phyloP scores from a whole-genome alignment of 2,113 vertebrate genomes.

The Psittacula cyanocephala region DNA sequence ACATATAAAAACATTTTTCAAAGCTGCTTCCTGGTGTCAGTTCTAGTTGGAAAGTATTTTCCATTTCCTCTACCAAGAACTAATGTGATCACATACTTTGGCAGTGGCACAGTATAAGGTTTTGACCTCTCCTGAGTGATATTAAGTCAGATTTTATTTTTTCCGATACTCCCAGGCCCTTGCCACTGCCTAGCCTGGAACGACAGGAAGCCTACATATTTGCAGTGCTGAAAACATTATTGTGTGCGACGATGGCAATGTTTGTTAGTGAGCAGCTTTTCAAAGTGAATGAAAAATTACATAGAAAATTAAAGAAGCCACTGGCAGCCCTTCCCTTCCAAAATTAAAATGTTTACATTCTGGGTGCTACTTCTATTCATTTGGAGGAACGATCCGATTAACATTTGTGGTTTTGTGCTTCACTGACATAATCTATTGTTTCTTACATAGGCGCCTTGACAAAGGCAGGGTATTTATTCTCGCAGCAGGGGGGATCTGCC shows the following conservation, averaged over 20 bases:
- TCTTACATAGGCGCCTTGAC: slow-evolving; percentile 9
- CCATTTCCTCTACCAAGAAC: neutral
- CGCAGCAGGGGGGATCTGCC: neutral
- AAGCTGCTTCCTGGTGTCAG: slow-evolving; percentile 29
- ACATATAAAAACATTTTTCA: neutral
- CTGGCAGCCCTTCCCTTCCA: neutral
- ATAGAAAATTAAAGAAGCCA: neutral
- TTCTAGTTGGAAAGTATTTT: neutral
- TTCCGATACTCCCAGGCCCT: neutral
- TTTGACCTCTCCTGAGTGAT: neutral
- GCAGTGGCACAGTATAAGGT: neutral
- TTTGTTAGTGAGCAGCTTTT: neutral
- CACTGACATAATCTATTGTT: slow-evolving; percentile 39
- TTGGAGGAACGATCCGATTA: neutral
- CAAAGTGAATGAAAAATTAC: neutral
- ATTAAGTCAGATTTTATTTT: slow-evolving; percentile 21
- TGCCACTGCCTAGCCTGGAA: neutral
- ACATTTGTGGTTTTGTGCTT: slow-evolving; percentile 20
- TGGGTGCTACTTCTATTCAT: neutral
- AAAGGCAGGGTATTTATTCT: slow-evolving; percentile 46
- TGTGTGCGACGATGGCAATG: neutral
- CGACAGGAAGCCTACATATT: neutral
- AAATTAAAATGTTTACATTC: slow-evolving; percentile 51
- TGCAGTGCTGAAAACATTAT: neutral
- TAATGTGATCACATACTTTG: slow-evolving; percentile 9